Percentiles rank a stretch among this genome's conserved stretches.
phyloP scores from a whole-genome alignment of 2,113 vertebrate genomes.

The Erinaceus europaeus region DNA sequence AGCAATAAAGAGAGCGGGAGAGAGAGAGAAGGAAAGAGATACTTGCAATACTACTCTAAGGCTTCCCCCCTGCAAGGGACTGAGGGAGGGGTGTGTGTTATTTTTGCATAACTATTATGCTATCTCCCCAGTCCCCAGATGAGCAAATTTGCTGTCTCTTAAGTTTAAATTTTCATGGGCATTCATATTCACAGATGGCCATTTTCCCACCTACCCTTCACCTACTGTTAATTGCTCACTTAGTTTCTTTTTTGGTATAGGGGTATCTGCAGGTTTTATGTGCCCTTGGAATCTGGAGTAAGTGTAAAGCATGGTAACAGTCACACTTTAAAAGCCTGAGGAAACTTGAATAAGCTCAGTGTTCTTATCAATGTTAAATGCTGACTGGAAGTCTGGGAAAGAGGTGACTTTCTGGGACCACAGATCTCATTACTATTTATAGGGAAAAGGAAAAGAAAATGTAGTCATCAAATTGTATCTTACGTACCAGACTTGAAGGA shows the following conservation, averaged over 20 bases:
- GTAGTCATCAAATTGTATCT: neutral
- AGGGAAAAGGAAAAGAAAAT: conserved; percentile 32
- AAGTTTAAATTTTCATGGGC: conserved; percentile 9
- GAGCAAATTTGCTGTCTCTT: no score
- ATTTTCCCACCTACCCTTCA: neutral
- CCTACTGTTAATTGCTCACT: neutral
- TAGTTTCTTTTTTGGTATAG: neutral
- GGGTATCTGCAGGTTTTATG: neutral
- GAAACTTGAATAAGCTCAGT: neutral
- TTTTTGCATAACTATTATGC: no score
- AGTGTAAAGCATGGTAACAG: neutral
- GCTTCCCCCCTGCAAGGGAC: no score
- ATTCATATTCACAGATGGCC: neutral
- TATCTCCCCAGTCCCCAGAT: no score
- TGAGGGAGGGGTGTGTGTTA: no score
- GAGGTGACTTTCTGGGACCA: neutral
- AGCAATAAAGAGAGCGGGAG: no score
- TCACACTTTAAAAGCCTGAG: neutral
- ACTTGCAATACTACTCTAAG: no score
- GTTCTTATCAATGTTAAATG: neutral
- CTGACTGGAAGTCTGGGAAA: conserved; percentile 15
- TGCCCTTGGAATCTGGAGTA: neutral
- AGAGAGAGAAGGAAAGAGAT: no score
- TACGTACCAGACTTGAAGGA: neutral
- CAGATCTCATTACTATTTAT: neutral